Evolutionary conservation across 2,888 invertebrate species (phyloP), one percentile per base, ranked within the genome.

Genomic region (Lampropteryx suffumata): DNA sequence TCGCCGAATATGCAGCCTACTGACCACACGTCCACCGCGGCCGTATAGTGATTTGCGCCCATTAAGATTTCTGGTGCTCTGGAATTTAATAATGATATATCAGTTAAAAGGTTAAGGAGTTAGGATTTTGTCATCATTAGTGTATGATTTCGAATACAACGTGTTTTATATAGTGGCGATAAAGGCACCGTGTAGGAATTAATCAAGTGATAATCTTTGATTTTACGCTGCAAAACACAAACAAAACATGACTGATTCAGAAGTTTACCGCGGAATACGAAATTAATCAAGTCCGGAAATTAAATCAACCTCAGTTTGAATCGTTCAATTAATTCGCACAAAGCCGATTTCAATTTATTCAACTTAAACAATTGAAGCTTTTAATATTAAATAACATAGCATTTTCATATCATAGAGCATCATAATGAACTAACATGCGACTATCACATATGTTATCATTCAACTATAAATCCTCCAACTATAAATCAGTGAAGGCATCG

Each of bases 1-100:
- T 99, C 99, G 29, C 99, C 99, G 81, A 99, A 99, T 83, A 99
- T 99, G 88, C 99, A 99, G 36, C 99, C 99, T 35, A 99, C 99
- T 33, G 98, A 98, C 99, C 99, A 99, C 45, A 99, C 97, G 82
- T 99, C 99, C 35, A 99, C 98, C 3, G 98, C 97, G 7, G 96
- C 96, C 5, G 97, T 95, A 90, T 99, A 99, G 81, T 99, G 98
- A 69, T 96, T 95, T 24, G 99, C 98, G 24, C 99, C 99, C 99
- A 99, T 99, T 55, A 99, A 92, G 71, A 99, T 97, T 91, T 99
- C 99, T 0, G 99, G 99, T 13, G 99, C 98, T 61, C 99, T 91
- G 85, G 3, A 83, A 86, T 46, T 14, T 37, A 11, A 40, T 1
- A 27, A 28, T 9, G 9, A 36, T 10, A 21, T 10, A 17, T 33